Evolutionary conservation across 2,888 invertebrate species (phyloP).

Genomic region (Heliconius ismenius): DNA sequence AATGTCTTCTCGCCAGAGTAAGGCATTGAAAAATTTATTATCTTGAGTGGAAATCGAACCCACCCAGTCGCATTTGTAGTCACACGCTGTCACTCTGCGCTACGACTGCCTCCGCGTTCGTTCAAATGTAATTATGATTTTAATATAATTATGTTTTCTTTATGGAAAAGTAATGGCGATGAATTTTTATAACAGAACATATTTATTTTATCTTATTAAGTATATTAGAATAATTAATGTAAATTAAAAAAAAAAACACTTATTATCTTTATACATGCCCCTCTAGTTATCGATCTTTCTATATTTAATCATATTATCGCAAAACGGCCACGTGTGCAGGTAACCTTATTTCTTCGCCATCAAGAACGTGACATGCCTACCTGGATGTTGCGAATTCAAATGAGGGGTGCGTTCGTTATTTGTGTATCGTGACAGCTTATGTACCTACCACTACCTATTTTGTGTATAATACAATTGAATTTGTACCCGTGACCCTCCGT

Average conservation of each 20-base stretch:
- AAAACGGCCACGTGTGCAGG: neutral
- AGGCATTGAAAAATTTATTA: neutral
- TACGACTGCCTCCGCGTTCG: no score
- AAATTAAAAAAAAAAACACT: neutral
- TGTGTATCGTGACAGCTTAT: constrained; percentile 17
- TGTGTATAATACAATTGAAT: constrained; percentile 18
- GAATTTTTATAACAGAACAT: neutral
- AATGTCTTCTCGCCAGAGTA: no score
- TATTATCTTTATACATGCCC: neutral
- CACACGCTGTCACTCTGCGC: no score
- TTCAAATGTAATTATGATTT: no score
- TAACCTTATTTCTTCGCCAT: constrained; percentile 14
- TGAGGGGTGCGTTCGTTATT: constrained; percentile 24
- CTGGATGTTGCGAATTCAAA: constrained; percentile 25
- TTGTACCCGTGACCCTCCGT: constrained; percentile 8
- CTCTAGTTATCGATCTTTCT: neutral
- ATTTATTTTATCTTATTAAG: neutral
- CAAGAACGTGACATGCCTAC: constrained; percentile 15
- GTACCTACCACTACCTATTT: neutral
- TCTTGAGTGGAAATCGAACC: neutral
- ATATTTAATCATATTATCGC: neutral
- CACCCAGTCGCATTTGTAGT: neutral
- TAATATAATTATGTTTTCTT: no score
- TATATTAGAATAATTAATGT: neutral
- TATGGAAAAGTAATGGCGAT: neutral